Conservation (phyloP, 2,797 vertebrate genomes). For the Staurois parvus region DNA sequence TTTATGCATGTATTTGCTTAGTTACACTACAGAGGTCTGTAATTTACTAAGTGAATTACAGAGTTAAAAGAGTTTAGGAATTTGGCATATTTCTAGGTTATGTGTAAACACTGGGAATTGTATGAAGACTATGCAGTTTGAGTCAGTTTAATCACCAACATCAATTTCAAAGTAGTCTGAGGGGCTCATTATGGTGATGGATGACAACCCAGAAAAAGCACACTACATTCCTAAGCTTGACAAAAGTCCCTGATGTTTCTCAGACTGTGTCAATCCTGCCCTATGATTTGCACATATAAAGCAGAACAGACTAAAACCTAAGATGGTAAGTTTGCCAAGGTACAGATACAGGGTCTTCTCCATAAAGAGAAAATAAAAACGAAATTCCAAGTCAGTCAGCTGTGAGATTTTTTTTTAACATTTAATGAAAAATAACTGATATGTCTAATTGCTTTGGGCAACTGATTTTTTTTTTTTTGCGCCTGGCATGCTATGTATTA, state of each 20-base stretch:
- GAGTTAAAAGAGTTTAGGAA: conserved; percentile 75
- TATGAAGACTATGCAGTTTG: conserved; percentile 75
- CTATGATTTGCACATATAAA: conserved; percentile 8
- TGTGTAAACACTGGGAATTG: conserved; percentile 77
- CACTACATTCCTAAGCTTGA: conserved; percentile 70
- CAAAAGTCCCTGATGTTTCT: conserved; percentile 54
- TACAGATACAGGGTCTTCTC: neutral
- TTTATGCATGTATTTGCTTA: neutral
- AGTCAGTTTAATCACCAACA: conserved; percentile 86
- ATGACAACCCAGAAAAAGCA: conserved; percentile 82
- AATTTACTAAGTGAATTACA: conserved; percentile 62
- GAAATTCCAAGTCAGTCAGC: neutral
- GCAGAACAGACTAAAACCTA: neutral
- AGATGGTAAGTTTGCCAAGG: neutral
- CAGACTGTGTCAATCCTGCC: neutral
- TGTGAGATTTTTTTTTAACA: neutral
- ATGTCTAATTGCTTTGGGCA: no score
- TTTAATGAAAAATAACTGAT: neutral
- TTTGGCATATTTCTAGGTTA: conserved; percentile 77
- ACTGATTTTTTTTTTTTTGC: no score
- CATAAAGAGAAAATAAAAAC: neutral
- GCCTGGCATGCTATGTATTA: no score
- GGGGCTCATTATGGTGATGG: conserved; percentile 90
- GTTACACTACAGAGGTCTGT: neutral
- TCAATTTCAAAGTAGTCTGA: conserved; percentile 82